Percentiles rank a stretch among this genome's conserved stretches.
phyloP scores from a whole-genome alignment of 2,797 vertebrate genomes.

The Chaunax sp. region DNA sequence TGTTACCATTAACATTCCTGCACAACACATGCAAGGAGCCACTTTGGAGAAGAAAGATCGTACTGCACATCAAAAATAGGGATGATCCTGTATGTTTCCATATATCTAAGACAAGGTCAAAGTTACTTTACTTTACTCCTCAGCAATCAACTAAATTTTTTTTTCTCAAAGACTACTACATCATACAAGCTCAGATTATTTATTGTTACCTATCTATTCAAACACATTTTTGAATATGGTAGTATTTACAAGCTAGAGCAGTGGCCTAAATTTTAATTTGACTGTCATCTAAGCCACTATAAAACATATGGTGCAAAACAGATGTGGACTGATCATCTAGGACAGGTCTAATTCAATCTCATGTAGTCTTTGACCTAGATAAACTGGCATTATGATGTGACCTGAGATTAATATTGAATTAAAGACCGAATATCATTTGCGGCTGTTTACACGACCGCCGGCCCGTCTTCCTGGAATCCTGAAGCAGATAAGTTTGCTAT shows the following conservation, averaged over 20 bases:
- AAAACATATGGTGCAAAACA: conserved; percentile 72
- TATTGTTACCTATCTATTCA: conserved; percentile 25
- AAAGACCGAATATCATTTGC: conserved; percentile 64
- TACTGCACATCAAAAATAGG: conserved; percentile 22
- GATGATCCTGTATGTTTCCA: conserved; percentile 15
- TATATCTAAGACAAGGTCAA: conserved; percentile 10
- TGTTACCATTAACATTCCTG: conserved; percentile 32
- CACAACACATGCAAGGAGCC: conserved; percentile 13
- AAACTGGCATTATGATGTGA: conserved; percentile 73
- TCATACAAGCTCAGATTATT: conserved; percentile 43
- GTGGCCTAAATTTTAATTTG: conserved; percentile 38
- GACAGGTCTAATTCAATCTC: conserved; percentile 73
- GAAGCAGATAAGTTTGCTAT: conserved; percentile 69
- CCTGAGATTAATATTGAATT: conserved; percentile 79
- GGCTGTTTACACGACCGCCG: conserved; percentile 69
- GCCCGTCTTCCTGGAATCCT: conserved; percentile 71
- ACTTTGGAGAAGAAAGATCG: conserved; percentile 7
- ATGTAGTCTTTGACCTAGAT: conserved; percentile 77
- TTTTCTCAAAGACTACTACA: conserved; percentile 13
- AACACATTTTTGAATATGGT: conserved; percentile 21
- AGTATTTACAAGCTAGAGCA: conserved; percentile 46
- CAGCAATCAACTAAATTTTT: conserved; percentile 17
- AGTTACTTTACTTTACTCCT: conserved; percentile 13
- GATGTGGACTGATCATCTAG: conserved; percentile 73
- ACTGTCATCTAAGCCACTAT: conserved; percentile 60